Base-by-base conservation (phyloP, 2,888 invertebrate genomes). In the Azorinus chamasolen region DNA sequence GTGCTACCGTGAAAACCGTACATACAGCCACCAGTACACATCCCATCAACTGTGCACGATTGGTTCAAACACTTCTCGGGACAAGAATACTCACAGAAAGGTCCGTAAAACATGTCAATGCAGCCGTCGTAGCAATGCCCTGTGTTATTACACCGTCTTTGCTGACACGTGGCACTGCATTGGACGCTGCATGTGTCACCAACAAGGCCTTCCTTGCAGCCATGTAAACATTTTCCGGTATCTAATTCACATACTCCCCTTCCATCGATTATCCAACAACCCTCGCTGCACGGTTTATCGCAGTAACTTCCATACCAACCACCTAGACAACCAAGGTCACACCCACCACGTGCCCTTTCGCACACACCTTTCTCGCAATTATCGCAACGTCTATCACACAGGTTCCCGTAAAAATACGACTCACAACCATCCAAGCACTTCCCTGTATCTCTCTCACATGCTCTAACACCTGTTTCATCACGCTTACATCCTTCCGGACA, bases 181-280 rank as follows among this genome's bases (percentile, higher is more conserved):
- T 10, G 32, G 32, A 32, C 32, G 12, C 48, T n/a, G 18, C 62
- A 62, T 0, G 12, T 37, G 8, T 43, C n/a, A 32, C 59, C 68
- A 41, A 27, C 59, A 27, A 43, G 59, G 43, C 68, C 68, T 5
- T n/a, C 16, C 14, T 50, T 27, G 24, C 68, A 68, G 1, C 68
- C 68, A 10, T 48, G 37, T 6, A 18, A 12, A 45, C 68, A 68
- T 32, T 27, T 20, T 18, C 68, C 32, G 32, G 10, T 32, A 32
- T 32, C 32, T 32, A 4, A 6, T 6, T 32, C 32, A 32, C 32
- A 32, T 32, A 32, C 32, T 10, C 32, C 32, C 32, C 4, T 10
- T 4, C 10, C 5, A 4, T 32, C 32, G 10, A 32, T 32, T 4
- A 32, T 10, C 4, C 32, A 10, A 32, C 32, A 32, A 4, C 4